phyloP scores from a whole-genome alignment of 2,113 vertebrate genomes.

The Carassius gibelio region DNA sequence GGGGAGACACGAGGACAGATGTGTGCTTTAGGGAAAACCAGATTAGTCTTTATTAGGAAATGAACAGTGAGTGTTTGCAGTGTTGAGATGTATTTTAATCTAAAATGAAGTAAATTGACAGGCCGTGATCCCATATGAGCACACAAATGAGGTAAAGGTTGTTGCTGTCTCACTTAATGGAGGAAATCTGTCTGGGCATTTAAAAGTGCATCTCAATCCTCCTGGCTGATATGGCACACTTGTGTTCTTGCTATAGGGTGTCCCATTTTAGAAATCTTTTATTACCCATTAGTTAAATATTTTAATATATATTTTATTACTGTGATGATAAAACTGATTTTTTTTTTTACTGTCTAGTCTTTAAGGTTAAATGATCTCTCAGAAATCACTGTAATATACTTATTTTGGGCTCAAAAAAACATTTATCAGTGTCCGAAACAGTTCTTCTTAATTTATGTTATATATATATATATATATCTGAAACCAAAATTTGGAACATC shows the following conservation, averaged over 20 bases:
- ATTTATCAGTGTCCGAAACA: not conserved
- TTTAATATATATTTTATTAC: too few species aligned
- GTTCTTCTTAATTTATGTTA: not conserved
- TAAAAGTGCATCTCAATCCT: not conserved
- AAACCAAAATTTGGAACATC: not conserved
- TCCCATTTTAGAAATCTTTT: not conserved
- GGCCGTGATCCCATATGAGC: not conserved
- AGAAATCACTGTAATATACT: not conserved
- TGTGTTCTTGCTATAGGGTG: not conserved
- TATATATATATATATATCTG: not conserved
- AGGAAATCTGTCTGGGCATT: conserved; percentile 28
- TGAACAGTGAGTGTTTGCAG: not conserved
- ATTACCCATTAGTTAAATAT: not conserved
- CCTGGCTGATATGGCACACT: not conserved
- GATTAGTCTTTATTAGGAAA: conserved; percentile 18
- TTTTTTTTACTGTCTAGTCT: too few species aligned
- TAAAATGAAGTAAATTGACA: not conserved
- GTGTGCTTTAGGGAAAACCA: not conserved
- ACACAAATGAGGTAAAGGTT: conserved; percentile 12
- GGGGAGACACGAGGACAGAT: not conserved
- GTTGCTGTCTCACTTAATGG: not conserved
- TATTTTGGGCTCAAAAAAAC: not conserved
- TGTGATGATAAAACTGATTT: too few species aligned
- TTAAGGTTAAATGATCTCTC: too few species aligned
- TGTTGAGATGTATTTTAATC: not conserved